A percentile compares a stretch with the other conserved stretches of the same genome.
Evolutionary conservation across 2,797 vertebrate species (phyloP).

Genomic region (Protosalanx chinensis): DNA sequence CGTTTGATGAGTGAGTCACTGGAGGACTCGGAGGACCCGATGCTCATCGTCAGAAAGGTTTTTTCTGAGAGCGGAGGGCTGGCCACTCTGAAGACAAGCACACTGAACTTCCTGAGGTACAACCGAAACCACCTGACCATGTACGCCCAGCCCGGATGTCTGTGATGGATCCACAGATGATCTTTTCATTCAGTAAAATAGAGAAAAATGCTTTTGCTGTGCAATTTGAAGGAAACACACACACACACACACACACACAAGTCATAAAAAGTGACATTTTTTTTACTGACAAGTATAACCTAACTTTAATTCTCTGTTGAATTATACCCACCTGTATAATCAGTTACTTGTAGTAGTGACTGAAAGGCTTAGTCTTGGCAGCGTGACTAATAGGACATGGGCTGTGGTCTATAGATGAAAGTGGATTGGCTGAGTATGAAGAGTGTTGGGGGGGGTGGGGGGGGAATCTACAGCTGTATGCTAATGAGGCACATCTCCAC

Average conservation of each 20-base stretch:
- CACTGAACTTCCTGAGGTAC: slow-evolving; percentile 77
- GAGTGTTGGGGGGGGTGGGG: slow-evolving; percentile 15
- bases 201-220: background rate
- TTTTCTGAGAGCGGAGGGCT: slow-evolving; percentile 52
- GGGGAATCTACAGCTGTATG: slow-evolving; percentile 83
- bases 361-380: slow-evolving; percentile 20
- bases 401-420: slow-evolving; percentile 45
- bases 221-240: background rate
- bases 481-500: slow-evolving; percentile 73
- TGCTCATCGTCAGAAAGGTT: slow-evolving; percentile 44
- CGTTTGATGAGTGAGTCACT: slow-evolving; percentile 59
- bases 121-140: slow-evolving; percentile 84
- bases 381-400: slow-evolving; percentile 54
- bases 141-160: slow-evolving; percentile 74
- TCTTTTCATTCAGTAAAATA: background rate
- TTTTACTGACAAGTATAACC: background rate
- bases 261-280: background rate
- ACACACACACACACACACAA: no score
- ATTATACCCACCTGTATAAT: background rate
- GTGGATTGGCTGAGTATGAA: slow-evolving; percentile 47
- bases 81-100: slow-evolving; percentile 62
- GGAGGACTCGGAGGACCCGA: slow-evolving; percentile 44
- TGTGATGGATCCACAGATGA: slow-evolving; percentile 46
- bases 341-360: slow-evolving; percentile 3
- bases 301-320: slow-evolving; percentile 17